phyloP scores from a whole-genome alignment of 2,888 invertebrate genomes.

The Poecilus cupreus region DNA sequence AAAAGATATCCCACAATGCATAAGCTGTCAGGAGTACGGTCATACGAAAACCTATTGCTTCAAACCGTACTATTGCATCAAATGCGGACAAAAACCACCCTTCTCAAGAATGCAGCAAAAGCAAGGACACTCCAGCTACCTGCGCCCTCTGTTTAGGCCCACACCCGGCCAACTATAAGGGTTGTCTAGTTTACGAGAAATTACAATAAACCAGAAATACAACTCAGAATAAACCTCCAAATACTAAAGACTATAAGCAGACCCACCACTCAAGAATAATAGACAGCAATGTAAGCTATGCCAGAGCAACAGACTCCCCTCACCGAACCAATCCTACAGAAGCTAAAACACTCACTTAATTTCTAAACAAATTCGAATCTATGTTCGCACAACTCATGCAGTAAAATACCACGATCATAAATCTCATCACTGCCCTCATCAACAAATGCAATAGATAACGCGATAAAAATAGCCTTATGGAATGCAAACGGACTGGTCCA shows the following conservation, averaged over 20 bases:
- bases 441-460: slow-evolving; percentile 46
- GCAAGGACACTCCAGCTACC: slow-evolving; percentile 32
- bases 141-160: slow-evolving; percentile 2
- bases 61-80: slow-evolving; percentile 60
- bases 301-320: not conserved
- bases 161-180: slow-evolving; percentile 60
- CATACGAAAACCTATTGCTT: slow-evolving; percentile 56
- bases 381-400: slow-evolving; percentile 55
- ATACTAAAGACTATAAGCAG: not conserved
- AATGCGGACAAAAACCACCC: slow-evolving; percentile 62
- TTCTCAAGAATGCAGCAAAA: slow-evolving; percentile 53
- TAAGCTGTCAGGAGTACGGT: too few relatives aligned
- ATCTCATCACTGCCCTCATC: slow-evolving; percentile 55
- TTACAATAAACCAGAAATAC: slow-evolving; percentile 33
- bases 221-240: not conserved
- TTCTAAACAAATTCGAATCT: slow-evolving; percentile 30
- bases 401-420: slow-evolving; percentile 59
- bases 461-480: slow-evolving; percentile 57
- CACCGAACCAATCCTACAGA: not conserved
- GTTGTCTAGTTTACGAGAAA: slow-evolving; percentile 42
- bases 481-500: slow-evolving; percentile 60
- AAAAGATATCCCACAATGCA: slow-evolving; percentile 53
- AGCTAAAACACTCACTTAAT: not conserved
- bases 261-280: not conserved
- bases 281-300: not conserved